Evolutionary conservation across 2,888 invertebrate species (phyloP).

Genomic region (Piscicola geometra): DNA sequence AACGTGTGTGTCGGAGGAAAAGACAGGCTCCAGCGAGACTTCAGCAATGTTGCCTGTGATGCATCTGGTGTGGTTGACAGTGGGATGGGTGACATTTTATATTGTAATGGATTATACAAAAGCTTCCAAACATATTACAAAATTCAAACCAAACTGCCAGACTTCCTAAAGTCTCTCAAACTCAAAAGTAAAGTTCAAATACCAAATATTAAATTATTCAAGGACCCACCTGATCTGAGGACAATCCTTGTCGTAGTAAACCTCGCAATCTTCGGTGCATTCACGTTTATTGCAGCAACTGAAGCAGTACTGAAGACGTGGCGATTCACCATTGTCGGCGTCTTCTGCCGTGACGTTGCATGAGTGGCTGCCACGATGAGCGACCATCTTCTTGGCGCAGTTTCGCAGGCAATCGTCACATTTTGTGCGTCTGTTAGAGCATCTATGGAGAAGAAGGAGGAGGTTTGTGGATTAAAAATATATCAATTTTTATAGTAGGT

Average conservation of each 20-base stretch:
- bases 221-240: slow-evolving; percentile 48
- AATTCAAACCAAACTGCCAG: background rate
- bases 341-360: slow-evolving; percentile 50
- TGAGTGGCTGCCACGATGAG: slow-evolving; percentile 40
- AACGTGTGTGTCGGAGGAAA: slow-evolving; percentile 35
- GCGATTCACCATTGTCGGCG: slow-evolving; percentile 51
- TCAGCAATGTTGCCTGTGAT: slow-evolving; percentile 50
- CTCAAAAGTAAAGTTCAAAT: background rate
- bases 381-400: slow-evolving; percentile 43
- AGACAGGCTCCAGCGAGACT: slow-evolving; percentile 49
- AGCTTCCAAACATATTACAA: too few relatives aligned
- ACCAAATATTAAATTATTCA: background rate
- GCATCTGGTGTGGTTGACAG: too few relatives aligned
- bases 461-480: too few relatives aligned
- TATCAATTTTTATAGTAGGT: too few relatives aligned
- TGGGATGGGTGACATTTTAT: too few relatives aligned
- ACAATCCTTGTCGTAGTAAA: slow-evolving; percentile 49
- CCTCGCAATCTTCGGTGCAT: slow-evolving; percentile 49
- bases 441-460: slow-evolving; percentile 42
- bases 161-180: background rate
- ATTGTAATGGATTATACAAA: too few relatives aligned
- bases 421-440: slow-evolving; percentile 41
- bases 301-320: slow-evolving; percentile 49
- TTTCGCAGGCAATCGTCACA: slow-evolving; percentile 42
- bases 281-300: slow-evolving; percentile 50